Evolutionary conservation across 2,888 invertebrate species (phyloP).

Genomic region (Isoperla grammatica): DNA sequence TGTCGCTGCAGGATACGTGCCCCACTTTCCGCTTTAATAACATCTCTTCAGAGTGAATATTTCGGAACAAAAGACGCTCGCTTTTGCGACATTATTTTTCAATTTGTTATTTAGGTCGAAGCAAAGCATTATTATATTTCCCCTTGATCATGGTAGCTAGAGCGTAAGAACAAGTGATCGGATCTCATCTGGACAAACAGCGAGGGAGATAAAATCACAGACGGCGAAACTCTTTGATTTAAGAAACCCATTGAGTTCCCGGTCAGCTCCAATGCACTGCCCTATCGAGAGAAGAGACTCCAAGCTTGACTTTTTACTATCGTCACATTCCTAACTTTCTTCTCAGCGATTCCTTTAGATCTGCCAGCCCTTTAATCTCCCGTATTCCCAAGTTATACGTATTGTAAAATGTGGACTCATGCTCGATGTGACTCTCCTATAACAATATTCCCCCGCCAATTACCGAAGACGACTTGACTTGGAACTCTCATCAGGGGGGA

Average conservation of each 20-base stretch:
- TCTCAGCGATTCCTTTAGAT: slow-evolving; percentile 13
- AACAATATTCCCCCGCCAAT: slow-evolving; percentile 12
- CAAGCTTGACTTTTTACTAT: background rate
- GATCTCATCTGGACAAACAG: background rate
- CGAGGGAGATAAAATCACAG: slow-evolving; percentile 7
- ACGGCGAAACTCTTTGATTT: slow-evolving; percentile 15
- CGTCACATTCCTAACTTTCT: background rate
- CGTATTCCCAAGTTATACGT: slow-evolving; percentile 3
- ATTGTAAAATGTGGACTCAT: background rate
- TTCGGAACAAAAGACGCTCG: too few species aligned
- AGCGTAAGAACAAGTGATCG: too few species aligned
- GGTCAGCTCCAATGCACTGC: slow-evolving; percentile 14
- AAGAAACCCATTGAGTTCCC: slow-evolving; percentile 13
- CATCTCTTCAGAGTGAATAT: too few species aligned
- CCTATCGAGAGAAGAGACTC: background rate
- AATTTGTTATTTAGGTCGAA: too few species aligned
- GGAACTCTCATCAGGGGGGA: background rate
- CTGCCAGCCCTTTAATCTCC: background rate
- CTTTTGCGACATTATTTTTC: too few species aligned
- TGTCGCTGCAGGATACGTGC: too few species aligned
- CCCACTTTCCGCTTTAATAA: too few species aligned
- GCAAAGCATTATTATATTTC: too few species aligned
- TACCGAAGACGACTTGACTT: slow-evolving; percentile 10
- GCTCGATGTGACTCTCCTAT: background rate
- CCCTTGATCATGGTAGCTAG: too few species aligned